These are phyloP conservation scores for Ctena decussata DNA, from an alignment of 2,888 invertebrate species.

Conservation along the genomic window DNA sequence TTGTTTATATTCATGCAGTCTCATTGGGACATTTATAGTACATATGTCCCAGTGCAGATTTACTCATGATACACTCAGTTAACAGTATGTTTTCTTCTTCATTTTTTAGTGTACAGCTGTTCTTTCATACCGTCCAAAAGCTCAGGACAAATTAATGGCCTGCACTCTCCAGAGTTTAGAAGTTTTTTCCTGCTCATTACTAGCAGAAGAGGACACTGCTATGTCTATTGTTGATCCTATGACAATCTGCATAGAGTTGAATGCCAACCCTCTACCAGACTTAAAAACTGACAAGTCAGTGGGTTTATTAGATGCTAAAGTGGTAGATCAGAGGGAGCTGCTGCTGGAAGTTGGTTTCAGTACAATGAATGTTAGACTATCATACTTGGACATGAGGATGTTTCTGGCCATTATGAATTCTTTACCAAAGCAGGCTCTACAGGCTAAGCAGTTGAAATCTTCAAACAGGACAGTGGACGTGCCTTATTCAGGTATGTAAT, in stretches of 20 bases:
- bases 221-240: constrained; percentile 98
- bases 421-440: constrained; percentile 91
- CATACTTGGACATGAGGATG: constrained; percentile 97
- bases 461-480: not conserved
- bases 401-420: constrained; percentile 96
- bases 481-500: not conserved
- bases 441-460: constrained; percentile 60
- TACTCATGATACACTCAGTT: no score
- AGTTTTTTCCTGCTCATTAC: constrained; percentile 96
- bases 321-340: constrained; percentile 78
- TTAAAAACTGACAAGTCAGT: constrained; percentile 69
- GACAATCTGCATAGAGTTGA: constrained; percentile 89
- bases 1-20: no score
- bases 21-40: no score
- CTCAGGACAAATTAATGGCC: constrained; percentile 92
- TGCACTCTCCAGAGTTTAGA: constrained; percentile 96
- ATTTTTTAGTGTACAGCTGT: constrained; percentile 93
- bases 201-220: constrained; percentile 96
- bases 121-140: constrained; percentile 92
- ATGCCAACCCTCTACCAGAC: constrained; percentile 80
- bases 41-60: no score
- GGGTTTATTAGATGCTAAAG: constrained; percentile 81
- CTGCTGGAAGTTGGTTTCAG: constrained; percentile 85
- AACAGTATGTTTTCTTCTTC: no score
- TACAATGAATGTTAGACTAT: constrained; percentile 93